Evolutionary conservation across 2,797 vertebrate genomes (phyloP), one percentile per base, ranked within the genome.

Genomic region (Macropodus opercularis): DNA sequence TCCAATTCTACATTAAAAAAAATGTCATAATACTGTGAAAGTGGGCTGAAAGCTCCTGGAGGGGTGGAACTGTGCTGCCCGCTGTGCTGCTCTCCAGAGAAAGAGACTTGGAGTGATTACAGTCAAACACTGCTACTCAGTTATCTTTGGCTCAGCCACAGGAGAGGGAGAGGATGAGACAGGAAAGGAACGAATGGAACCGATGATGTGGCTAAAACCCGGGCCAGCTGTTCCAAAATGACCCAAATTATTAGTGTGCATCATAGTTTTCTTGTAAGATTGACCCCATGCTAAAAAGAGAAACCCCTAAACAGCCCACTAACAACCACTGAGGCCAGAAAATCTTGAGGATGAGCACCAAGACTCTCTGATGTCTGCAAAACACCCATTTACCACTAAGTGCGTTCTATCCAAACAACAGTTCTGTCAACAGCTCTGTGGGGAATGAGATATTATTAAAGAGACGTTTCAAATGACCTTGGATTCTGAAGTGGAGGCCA

Each of bases 61-160:
- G 72, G 80, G 85, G 69, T 68, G 70, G 70, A 75, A 80, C 75
- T 44, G 53, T 21, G 81, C 83, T 87, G 83, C 85, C 87, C 72
- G 81, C 80, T 85, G 80, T 68, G 83, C 77, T 46, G 67, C 72
- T 86, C 88, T 89, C 86, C 79, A 80, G 90, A 87, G 89, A 78
- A 87, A 64, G 62, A 85, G 81, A 85, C 84, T 80, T 72, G 74
- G 84, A 89, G 85, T 87, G 79, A 88, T 90, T 88, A 90, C 78
- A 87, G 86, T 87, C 75, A 82, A 83, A 90, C 84, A 52, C 84
- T 54, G 83, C 82, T 85, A 56, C 81, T 87, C 72, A 65, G 86
- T 90, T 90, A 89, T 87, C 88, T 89, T 90, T 90, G 87, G 90
- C 89, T 86, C 85, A 77, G 78, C 77, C 80, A 83, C 72, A 75